Evolutionary conservation across 2,797 vertebrate species (phyloP).

Genomic region (Leptoclinus maculatus): DNA sequence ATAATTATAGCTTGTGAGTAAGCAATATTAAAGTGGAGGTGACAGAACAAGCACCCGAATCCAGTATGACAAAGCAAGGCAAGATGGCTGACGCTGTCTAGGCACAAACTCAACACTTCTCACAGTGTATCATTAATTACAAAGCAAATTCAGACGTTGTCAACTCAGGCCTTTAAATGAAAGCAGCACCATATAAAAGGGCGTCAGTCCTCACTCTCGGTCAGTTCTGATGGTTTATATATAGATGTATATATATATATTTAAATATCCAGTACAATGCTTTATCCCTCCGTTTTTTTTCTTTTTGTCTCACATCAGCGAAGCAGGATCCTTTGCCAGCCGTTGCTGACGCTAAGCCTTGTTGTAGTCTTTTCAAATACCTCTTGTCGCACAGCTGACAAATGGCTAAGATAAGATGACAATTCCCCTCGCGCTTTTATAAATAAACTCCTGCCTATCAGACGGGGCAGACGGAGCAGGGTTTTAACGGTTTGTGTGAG

Average conservation of each 20-base stretch:
- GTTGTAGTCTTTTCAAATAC: slow-evolving; percentile 86
- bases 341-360: slow-evolving; percentile 80
- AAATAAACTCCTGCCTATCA: slow-evolving; percentile 83
- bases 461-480: slow-evolving; percentile 43
- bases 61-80: slow-evolving; percentile 63
- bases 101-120: slow-evolving; percentile 31
- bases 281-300: slow-evolving; percentile 9
- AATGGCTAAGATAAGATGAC: slow-evolving; percentile 86
- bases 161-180: slow-evolving; percentile 43
- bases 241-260: slow-evolving; percentile 17
- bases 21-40: slow-evolving; percentile 59
- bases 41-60: slow-evolving; percentile 62
- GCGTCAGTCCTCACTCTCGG: not conserved
- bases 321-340: slow-evolving; percentile 60
- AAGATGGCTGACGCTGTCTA: slow-evolving; percentile 62
- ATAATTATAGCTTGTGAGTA: slow-evolving; percentile 68
- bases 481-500: slow-evolving; percentile 34
- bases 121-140: slow-evolving; percentile 51
- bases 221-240: slow-evolving; percentile 33
- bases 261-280: slow-evolving; percentile 10
- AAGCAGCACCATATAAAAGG: not conserved
- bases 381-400: slow-evolving; percentile 82
- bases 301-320: slow-evolving; percentile 46
- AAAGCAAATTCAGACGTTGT: slow-evolving; percentile 40
- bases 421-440: slow-evolving; percentile 83